phyloP scores from a whole-genome alignment of 2,113 vertebrate species.

The Rhombomys opimus region DNA sequence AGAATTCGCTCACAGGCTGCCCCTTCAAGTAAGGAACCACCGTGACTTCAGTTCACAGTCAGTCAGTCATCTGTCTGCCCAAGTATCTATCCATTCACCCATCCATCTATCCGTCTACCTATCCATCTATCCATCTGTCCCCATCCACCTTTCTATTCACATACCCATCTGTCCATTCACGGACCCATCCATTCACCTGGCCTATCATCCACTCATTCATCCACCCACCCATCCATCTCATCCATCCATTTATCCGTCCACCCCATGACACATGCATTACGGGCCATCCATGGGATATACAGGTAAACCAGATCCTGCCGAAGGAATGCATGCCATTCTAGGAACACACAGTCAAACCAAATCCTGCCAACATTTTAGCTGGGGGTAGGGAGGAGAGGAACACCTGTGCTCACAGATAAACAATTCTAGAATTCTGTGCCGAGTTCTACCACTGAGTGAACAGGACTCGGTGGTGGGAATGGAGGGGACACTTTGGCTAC shows the following conservation, averaged over 20 bases:
- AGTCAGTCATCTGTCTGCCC: background rate
- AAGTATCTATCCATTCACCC: background rate
- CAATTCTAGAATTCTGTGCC: background rate
- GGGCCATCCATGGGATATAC: background rate
- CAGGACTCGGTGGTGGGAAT: background rate
- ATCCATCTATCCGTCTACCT: background rate
- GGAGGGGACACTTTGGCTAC: background rate
- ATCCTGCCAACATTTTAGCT: background rate
- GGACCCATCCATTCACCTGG: background rate
- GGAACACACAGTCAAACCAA: background rate
- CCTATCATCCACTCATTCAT: background rate
- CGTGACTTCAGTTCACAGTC: background rate
- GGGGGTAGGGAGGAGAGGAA: background rate
- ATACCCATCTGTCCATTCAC: no score
- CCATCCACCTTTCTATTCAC: background rate
- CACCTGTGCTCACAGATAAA: background rate
- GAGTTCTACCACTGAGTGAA: background rate
- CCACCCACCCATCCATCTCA: background rate
- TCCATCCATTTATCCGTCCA: background rate
- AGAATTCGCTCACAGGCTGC: slow-evolving; percentile 79
- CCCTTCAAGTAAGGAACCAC: slow-evolving; percentile 73
- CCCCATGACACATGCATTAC: background rate
- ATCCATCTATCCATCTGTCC: background rate
- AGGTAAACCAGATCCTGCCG: background rate
- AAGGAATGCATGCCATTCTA: background rate